Conservation (phyloP, 2,797 vertebrate genomes). For the Enteromius argenteus region DNA sequence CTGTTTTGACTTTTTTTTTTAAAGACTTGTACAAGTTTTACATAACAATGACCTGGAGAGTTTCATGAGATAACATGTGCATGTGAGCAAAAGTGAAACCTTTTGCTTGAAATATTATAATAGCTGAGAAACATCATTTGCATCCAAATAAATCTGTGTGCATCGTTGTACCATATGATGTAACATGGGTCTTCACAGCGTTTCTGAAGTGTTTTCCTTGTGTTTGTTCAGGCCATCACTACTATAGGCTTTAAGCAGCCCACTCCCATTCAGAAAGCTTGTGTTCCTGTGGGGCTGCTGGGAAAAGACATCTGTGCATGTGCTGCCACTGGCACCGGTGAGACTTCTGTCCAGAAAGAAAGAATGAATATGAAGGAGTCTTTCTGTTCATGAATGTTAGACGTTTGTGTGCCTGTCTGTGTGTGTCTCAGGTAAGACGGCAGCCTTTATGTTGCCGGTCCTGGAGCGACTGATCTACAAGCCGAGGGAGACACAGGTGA, state of each 20-base stretch:
- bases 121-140: not conserved
- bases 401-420: not conserved
- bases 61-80: not conserved
- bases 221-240: conserved; percentile 84
- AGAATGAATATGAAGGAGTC: not conserved
- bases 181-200: not conserved
- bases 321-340: conserved; percentile 95
- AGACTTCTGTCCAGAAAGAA: not conserved
- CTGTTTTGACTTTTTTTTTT: no score
- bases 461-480: conserved; percentile 96
- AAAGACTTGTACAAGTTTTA: no score
- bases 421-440: conserved; percentile 88
- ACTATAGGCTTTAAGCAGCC: conserved; percentile 91
- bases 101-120: not conserved
- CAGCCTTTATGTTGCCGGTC: conserved; percentile 93
- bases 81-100: not conserved
- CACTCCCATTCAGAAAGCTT: conserved; percentile 96
- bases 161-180: not conserved
- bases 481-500: conserved; percentile 89
- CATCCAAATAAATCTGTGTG: not conserved
- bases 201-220: not conserved
- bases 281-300: conserved; percentile 91
- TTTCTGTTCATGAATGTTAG: not conserved
- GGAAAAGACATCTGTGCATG: conserved; percentile 95
- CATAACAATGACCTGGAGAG: not conserved